Conservation (phyloP, 2,888 invertebrate genomes). For the Isoperla grammatica region DNA sequence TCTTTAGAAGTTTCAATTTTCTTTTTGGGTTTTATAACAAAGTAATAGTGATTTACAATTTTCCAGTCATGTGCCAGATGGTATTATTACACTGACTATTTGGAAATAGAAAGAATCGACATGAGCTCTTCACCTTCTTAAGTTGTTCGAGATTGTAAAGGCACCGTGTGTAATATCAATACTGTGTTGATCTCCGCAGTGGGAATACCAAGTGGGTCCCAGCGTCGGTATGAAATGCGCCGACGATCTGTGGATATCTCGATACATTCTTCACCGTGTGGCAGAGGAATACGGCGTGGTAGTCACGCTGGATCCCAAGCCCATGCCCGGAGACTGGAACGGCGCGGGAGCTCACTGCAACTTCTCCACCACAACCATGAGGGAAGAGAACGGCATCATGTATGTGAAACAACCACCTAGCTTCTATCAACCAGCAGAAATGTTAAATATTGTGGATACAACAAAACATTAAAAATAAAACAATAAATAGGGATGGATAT, state of each 20-base stretch:
- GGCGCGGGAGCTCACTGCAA: conserved; percentile 96
- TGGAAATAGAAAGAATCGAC: too few relatives aligned
- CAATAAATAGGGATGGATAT: neutral
- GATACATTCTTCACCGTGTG: conserved; percentile 81
- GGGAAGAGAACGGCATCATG: conserved; percentile 81
- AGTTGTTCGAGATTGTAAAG: too few relatives aligned
- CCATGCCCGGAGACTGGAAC: conserved; percentile 84
- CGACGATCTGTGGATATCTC: conserved; percentile 83
- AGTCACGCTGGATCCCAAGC: conserved; percentile 71
- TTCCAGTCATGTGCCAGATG: too few relatives aligned
- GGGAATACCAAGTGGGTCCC: conserved; percentile 91
- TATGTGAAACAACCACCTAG: conserved; percentile 44
- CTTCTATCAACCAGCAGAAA: too few relatives aligned
- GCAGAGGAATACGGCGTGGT: conserved; percentile 90
- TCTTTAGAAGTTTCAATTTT: too few relatives aligned
- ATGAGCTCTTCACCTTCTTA: too few relatives aligned
- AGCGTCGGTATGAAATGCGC: conserved; percentile 77
- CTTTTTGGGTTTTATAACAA: too few relatives aligned
- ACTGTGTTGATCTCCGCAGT: conserved; percentile 42
- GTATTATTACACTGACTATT: too few relatives aligned
- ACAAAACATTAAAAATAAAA: neutral
- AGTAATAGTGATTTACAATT: too few relatives aligned
- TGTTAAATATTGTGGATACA: neutral
- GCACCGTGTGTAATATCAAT: too few relatives aligned
- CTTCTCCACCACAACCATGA: conserved; percentile 90